Evolutionary conservation across 1,140 invertebrate genomes (phyloP).

Genomic region (Macrotrachela quadricornifera): DNA sequence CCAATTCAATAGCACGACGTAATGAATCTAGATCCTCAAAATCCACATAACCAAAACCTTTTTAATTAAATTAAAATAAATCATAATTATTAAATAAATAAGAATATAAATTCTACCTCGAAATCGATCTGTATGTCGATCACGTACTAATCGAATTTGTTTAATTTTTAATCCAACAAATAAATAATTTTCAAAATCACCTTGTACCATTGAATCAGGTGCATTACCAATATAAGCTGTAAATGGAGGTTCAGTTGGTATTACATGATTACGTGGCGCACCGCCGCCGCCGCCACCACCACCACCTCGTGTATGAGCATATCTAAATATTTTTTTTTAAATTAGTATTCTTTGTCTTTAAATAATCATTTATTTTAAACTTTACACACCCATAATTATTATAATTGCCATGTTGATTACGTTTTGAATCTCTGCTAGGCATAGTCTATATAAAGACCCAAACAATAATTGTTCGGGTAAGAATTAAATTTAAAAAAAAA

Average conservation of each 20-base stretch:
- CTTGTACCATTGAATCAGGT: conserved; percentile 63
- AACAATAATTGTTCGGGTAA: no score
- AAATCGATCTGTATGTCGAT: conserved; percentile 71
- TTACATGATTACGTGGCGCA: no score
- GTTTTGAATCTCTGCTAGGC: no score
- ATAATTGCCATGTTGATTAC: no score
- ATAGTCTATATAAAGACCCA: no score
- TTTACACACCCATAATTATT: no score
- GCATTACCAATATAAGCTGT: conserved; percentile 78
- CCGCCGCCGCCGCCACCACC: no score
- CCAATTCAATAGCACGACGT: conserved; percentile 51
- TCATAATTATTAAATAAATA: neutral
- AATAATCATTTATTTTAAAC: no score
- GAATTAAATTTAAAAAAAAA: no score
- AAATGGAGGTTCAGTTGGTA: conserved; percentile 61
- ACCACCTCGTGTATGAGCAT: no score
- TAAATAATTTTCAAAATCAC: conserved; percentile 47
- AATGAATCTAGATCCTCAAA: conserved; percentile 62
- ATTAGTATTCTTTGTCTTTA: no score
- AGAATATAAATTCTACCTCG: conserved; percentile 34
- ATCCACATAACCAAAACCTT: conserved; percentile 84
- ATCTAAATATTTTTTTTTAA: no score
- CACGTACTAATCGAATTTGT: conserved; percentile 67
- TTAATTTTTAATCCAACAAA: conserved; percentile 24
- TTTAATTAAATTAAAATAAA: conserved; percentile 9